A percentile compares a stretch with the other conserved stretches of the same genome.
These are phyloP conservation scores for Aphelinus atriplicis DNA, from an alignment of 1,140 invertebrate species.

Conservation along the genomic window DNA sequence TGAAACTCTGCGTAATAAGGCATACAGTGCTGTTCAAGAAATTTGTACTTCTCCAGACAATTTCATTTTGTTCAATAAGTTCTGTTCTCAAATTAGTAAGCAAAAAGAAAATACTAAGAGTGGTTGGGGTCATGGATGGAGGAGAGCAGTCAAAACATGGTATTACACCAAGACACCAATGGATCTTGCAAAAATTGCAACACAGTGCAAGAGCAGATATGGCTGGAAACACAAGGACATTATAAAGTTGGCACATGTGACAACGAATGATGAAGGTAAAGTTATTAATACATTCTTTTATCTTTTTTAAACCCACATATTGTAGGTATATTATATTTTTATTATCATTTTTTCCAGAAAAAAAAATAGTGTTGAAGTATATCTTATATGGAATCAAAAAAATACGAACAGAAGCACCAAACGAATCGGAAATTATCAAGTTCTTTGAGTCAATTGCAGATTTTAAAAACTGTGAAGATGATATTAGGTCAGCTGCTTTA, in stretches of 20 bases:
- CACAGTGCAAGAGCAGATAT: constrained; percentile 71
- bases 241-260: constrained; percentile 73
- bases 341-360: constrained; percentile 56
- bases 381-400: constrained; percentile 66
- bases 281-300: not conserved
- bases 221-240: constrained; percentile 77
- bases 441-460: constrained; percentile 70
- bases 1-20: constrained; percentile 61
- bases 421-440: constrained; percentile 62
- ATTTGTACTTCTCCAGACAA: constrained; percentile 69
- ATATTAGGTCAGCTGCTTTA: constrained; percentile 65
- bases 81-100: constrained; percentile 65
- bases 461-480: constrained; percentile 70
- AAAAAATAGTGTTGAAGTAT: constrained; percentile 68
- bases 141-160: constrained; percentile 70
- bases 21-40: constrained; percentile 66
- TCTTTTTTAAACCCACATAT: not conserved
- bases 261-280: constrained; percentile 62
- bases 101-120: constrained; percentile 47
- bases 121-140: constrained; percentile 74
- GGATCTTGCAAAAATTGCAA: constrained; percentile 71
- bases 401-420: constrained; percentile 54
- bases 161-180: constrained; percentile 69
- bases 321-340: too few species aligned
- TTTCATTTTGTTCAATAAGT: constrained; percentile 72